Base-by-base conservation (phyloP, 2,888 invertebrate species). In the Polia nebulosa region DNA sequence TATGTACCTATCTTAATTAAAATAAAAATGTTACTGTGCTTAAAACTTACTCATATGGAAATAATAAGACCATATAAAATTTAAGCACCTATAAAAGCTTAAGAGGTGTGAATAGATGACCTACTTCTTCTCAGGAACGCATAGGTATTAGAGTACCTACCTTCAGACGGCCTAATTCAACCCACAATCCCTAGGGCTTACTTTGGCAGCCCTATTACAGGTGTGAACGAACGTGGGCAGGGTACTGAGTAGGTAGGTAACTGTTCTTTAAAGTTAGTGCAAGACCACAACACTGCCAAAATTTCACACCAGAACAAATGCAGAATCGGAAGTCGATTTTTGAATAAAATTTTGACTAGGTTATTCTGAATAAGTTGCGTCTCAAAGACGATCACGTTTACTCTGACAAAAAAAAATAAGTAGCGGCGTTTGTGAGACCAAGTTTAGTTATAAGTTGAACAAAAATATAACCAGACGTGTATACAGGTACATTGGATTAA, bases 401-500 rank as follows among this genome's bases (percentile, higher is more conserved):
- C 1, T 27, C 27, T 49, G 8, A 17, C 49, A 49, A 29, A 51
- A 51, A 13, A 32, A 41, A 36, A 36, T 29, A 44, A 29, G 2
- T 41, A 41, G 29, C n/a, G 34, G 9, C 20, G 5, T 34, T n/a
- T 49, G 44, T 52, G 15, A 45, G 20, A 58, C 41, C 25, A 68
- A 25, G 49, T 59, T 45, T 15, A 68, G 29, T 39, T 60, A 58
- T 13, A 55, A 36, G 25, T 64, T 72, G 17, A 62, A 58, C 47
- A 53, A 69, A 67, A 49, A n/a, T 39, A 53, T 47, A 55, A n/a
- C 22, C 15, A 45, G 25, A 45, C 11, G 8, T 22, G 32, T 39
- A 49, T 71, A n/a, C n/a, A n/a, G n/a, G 69, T 84, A 85, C 84
- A 87, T 87, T 81, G 86, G 85, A 86, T 87, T 88, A 89, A 89